Evolutionary conservation across 2,797 vertebrate genomes (phyloP), one percentile per base, ranked within the genome.

Genomic region (Diplodus sargus): DNA sequence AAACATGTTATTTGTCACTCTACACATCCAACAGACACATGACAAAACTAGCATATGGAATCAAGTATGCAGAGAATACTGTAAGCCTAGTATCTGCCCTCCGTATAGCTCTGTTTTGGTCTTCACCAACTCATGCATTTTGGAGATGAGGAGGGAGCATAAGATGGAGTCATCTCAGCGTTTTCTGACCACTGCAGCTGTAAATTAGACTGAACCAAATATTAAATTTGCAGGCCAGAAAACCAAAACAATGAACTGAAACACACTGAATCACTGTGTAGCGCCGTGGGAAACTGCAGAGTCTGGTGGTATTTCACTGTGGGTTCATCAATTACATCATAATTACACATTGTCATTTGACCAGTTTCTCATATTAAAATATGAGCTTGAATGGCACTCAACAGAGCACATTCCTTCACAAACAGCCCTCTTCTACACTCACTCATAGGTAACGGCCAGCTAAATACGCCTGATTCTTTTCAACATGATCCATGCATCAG

Each of bases 231-330:
- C 15, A 47, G 11, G 42, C 4, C 39, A 11, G 9, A 48, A n/a
- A 74, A 58, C 3, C 22, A 56, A 68, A 45, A 71, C 30, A 72
- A 61, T 45, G 10, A 63, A 25, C 57, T 58, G 1, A 69, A 70
- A 78, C n/a, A 75, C 2, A 10, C 34, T 70, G 23, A 45, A 45
- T 45, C 43, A 45, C 14, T 45, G 34, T 61, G 34, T 9, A 34
- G 34, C 8, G 5, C 23, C 49, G 47, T 71, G 48, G 16, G 48
- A n/a, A 75, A 72, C 18, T 48, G 39, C 58, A 61, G 57, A 67
- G 69, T 49, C 8, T 0, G 23, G 2, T 34, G 17, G 42, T 9
- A 6, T 28, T 25, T 17, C 14, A 42, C 49, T 39, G 11, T 3
- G 10, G 42, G 39, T 54, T 78, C 9, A 1, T 52, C 30, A 67